These are phyloP conservation scores for Plodia interpunctella DNA, from an alignment of 1,140 invertebrate species.

Conservation along the genomic window DNA sequence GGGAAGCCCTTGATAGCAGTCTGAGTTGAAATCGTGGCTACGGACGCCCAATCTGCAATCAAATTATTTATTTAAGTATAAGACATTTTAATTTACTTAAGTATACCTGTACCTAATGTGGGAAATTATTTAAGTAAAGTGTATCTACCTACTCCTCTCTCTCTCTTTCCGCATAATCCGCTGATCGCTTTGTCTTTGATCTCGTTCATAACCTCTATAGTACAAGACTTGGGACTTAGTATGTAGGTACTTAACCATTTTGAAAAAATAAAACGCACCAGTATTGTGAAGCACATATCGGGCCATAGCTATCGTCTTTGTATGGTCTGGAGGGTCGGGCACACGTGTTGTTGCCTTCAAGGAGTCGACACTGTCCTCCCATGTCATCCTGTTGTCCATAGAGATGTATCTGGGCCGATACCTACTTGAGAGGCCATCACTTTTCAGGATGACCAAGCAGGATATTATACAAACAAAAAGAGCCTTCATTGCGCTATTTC, in stretches of 20 bases:
- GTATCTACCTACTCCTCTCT: too few relatives aligned
- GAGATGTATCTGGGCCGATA: not conserved
- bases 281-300: constrained; percentile 65
- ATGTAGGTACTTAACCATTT: too few relatives aligned
- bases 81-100: too few relatives aligned
- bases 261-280: constrained; percentile 30
- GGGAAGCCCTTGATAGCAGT: constrained; percentile 81
- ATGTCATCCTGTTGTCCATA: not conserved
- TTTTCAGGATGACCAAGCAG: not conserved
- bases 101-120: too few relatives aligned
- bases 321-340: constrained; percentile 57
- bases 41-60: constrained; percentile 82
- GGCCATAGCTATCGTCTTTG: constrained; percentile 62
- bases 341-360: too few relatives aligned
- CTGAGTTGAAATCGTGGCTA: constrained; percentile 84
- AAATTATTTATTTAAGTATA: too few relatives aligned
- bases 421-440: not conserved
- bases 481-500: not conserved
- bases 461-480: not conserved
- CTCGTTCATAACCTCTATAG: too few relatives aligned
- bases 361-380: too few relatives aligned
- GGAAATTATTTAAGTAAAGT: too few relatives aligned
- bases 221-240: too few relatives aligned
- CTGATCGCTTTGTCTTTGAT: too few relatives aligned
- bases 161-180: too few relatives aligned